Conservation (phyloP, 2,113 vertebrate genomes). For the Rafetus swinhoei region DNA sequence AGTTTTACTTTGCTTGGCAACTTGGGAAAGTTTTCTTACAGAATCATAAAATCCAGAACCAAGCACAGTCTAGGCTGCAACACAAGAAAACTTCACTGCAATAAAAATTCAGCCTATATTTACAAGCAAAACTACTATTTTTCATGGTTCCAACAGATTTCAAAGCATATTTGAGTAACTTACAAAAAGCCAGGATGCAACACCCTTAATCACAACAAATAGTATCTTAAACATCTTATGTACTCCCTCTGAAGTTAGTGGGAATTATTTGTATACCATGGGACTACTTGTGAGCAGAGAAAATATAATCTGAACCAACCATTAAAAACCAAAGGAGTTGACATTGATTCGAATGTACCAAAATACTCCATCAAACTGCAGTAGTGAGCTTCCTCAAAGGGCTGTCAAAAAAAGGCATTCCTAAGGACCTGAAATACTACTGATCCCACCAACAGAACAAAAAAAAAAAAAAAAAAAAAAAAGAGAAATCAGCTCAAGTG, state of each 20-base stretch:
- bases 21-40: background rate
- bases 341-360: background rate
- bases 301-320: background rate
- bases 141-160: background rate
- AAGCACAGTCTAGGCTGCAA: background rate
- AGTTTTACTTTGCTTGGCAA: background rate
- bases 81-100: background rate
- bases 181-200: background rate
- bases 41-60: background rate
- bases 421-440: background rate
- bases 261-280: background rate
- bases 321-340: background rate
- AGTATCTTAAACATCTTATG: background rate
- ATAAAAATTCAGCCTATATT: background rate
- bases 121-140: background rate
- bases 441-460: background rate
- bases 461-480: background rate
- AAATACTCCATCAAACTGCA: background rate
- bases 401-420: background rate
- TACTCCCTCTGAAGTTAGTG: fast-evolving
- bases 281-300: background rate
- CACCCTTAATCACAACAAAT: fast-evolving
- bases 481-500: fast-evolving
- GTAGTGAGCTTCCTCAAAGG: background rate
- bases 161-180: background rate